Percentiles rank a stretch among this genome's conserved stretches.
These are phyloP conservation scores for Coleophora flavipennella DNA, from an alignment of 2,888 invertebrate genomes.

Conservation along the genomic window DNA sequence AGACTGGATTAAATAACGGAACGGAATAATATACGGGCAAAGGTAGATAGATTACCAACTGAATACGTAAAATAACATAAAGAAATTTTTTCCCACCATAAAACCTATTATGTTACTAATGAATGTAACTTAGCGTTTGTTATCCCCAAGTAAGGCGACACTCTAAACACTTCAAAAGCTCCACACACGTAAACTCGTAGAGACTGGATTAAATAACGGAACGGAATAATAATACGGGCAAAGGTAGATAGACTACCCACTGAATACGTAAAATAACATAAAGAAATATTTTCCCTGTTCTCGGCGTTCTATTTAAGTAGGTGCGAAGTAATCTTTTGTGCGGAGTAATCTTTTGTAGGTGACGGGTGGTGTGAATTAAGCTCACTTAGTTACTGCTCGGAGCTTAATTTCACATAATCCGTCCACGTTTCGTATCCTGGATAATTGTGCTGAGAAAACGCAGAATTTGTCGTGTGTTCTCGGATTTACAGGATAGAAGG, in stretches of 20 bases:
- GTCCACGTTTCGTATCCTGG: conserved; percentile 54
- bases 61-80: too few relatives aligned
- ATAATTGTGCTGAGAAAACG: conserved; percentile 42
- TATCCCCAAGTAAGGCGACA: too few relatives aligned
- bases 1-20: too few relatives aligned
- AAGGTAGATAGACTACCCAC: neutral
- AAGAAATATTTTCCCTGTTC: conserved; percentile 13
- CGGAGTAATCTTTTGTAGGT: conserved; percentile 10
- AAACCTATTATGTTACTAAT: too few relatives aligned
- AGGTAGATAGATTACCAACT: too few relatives aligned
- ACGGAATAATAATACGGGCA: too few relatives aligned
- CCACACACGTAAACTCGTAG: too few relatives aligned
- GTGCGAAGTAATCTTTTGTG: conserved; percentile 15
- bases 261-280: conserved; percentile 6
- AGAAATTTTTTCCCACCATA: too few relatives aligned
- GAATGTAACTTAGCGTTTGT: too few relatives aligned
- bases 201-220: too few relatives aligned
- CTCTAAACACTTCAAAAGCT: too few relatives aligned
- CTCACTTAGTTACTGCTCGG: conserved; percentile 49
- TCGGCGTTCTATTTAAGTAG: conserved; percentile 14
- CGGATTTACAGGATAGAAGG: conserved; percentile 6
- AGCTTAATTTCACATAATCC: conserved; percentile 65
- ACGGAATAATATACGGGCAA: too few relatives aligned
- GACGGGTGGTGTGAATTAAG: conserved; percentile 43
- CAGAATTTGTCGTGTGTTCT: conserved; percentile 26